A percentile compares a stretch with the other conserved stretches of the same genome.
Evolutionary conservation across 2,797 vertebrate species (phyloP).

Genomic region (Poeciliopsis turneri): DNA sequence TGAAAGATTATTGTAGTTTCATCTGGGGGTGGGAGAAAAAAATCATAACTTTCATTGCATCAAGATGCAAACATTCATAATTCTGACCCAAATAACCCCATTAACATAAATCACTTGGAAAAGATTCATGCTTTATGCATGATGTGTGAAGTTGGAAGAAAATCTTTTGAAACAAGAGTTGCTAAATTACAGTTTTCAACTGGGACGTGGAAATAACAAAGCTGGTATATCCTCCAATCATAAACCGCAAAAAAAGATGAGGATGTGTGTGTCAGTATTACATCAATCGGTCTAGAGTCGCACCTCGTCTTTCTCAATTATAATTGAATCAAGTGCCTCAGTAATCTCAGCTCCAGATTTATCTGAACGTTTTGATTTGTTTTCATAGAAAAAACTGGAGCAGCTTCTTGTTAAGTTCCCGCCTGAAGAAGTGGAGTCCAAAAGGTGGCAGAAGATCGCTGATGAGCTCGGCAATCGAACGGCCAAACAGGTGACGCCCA

Average conservation of each 20-base stretch:
- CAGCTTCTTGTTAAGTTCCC: slow-evolving; percentile 95
- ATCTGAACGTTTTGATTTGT: background rate
- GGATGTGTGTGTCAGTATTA: background rate
- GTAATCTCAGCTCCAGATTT: background rate
- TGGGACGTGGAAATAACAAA: background rate
- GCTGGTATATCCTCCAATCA: background rate
- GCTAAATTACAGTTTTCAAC: background rate
- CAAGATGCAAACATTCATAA: background rate
- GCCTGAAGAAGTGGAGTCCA: slow-evolving; percentile 96
- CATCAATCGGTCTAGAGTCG: background rate
- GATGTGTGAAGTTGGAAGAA: background rate
- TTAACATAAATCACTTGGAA: background rate
- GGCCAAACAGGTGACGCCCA: slow-evolving; percentile 89
- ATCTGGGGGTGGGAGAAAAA: background rate
- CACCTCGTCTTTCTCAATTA: background rate
- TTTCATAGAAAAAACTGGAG: slow-evolving; percentile 92
- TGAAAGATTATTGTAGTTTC: background rate
- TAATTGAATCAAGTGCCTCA: background rate
- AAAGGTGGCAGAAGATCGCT: slow-evolving; percentile 98
- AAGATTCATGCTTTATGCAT: background rate
- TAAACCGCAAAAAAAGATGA: background rate
- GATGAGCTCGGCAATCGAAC: slow-evolving; percentile 97
- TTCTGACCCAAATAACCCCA: background rate
- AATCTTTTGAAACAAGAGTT: background rate
- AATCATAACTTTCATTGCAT: background rate